Base-by-base conservation (phyloP, 2,888 invertebrate genomes). In the Nymphalis polychloros region DNA sequence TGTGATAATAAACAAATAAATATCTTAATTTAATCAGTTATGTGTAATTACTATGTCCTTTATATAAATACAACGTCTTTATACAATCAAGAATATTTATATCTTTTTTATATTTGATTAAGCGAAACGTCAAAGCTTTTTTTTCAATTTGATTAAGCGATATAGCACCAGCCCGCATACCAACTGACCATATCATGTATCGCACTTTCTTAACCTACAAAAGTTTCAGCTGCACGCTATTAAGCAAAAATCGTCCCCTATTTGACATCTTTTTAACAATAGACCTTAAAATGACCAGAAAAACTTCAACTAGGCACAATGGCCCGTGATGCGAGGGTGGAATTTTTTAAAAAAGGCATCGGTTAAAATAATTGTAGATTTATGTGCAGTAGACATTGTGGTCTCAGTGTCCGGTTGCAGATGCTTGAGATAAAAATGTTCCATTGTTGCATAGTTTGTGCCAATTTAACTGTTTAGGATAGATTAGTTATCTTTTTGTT, bases 291-390 rank as follows among this genome's bases (percentile, higher is more conserved):
- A 90, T 89, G 88, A 89, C 88, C 89, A 88, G 87, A 90, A 91
- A 91, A 92, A 92, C 87, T 79, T 72, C 78, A 59, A 53, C 57
- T 49, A 49, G 78, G 72, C 76, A 89, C 90, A 91, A 92, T 85
- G 75, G 87, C 59, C 75, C 82, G 77, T 85, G 85, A 87, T 85
- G 91, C 83, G 91, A 85, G 92, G 92, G 92, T 89, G 92, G 90
- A n/a, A 90, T 88, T 85, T 70, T 70, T 78, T 73, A 75, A 85
- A 87, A 87, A 89, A 84, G 27, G 84, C 76, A 74, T 72, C 77
- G 80, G 79, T 83, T 87, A 87, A 89, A 89, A 90, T 90, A 88
- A 89, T 90, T 90, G 89, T 88, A 85, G 85, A 92, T 92, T 92
- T 91, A 92, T 92, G 88, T 85, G 83, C 83, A 84, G 90, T 84